phyloP scores from a whole-genome alignment of 2,113 vertebrate genomes.

The Serilophus lunatus region DNA sequence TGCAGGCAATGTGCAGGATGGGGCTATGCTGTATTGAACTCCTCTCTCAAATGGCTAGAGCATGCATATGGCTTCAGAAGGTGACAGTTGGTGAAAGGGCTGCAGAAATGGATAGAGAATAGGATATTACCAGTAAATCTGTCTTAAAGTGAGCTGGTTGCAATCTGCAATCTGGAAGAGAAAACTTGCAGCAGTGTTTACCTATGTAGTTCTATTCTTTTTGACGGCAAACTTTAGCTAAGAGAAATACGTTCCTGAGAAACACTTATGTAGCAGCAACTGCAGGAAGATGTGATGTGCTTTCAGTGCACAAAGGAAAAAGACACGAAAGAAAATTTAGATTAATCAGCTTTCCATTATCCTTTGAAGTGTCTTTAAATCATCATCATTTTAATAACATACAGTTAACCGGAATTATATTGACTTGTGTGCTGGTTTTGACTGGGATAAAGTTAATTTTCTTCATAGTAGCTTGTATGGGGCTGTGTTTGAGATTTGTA shows the following conservation, averaged over 20 bases:
- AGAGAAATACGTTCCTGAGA: background rate
- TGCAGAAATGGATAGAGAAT: background rate
- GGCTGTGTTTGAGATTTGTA: background rate
- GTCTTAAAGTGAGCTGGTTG: background rate
- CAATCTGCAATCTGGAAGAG: background rate
- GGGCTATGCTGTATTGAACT: background rate
- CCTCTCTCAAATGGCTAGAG: background rate
- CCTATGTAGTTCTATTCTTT: background rate
- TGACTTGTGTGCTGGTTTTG: background rate
- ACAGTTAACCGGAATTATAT: conserved; percentile 39
- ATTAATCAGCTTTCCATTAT: conserved; percentile 28
- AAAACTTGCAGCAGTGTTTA: background rate
- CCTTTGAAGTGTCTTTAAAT: conserved; percentile 57
- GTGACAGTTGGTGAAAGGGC: background rate
- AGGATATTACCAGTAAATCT: background rate
- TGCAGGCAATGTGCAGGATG: background rate
- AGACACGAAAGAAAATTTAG: conserved; percentile 16
- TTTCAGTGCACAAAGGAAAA: conserved; percentile 34
- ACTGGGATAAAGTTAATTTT: background rate
- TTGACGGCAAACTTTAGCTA: background rate
- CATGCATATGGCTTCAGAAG: background rate
- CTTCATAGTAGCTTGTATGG: background rate
- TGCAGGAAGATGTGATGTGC: background rate
- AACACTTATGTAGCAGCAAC: background rate
- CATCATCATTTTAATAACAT: conserved; percentile 38